Conservation (phyloP, 23 tunicate genomes). For the Styela plicata region DNA sequence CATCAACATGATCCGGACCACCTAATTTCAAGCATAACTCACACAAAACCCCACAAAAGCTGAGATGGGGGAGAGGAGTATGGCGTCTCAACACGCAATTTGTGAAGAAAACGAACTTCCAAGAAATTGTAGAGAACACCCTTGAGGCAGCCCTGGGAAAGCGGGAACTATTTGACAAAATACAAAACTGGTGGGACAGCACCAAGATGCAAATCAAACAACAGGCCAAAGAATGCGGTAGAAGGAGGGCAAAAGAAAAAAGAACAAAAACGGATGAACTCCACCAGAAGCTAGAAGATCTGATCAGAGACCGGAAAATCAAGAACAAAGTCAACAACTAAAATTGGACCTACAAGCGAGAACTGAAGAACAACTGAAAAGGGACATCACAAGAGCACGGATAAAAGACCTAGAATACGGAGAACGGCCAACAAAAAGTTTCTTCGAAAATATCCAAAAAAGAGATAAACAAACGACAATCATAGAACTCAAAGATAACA, state of each 20-base stretch:
- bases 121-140: background rate
- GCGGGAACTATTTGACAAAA: background rate
- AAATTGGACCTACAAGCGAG: background rate
- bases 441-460: background rate
- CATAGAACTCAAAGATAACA: background rate
- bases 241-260: background rate
- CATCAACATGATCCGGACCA: background rate
- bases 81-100: background rate
- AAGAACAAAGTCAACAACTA: no score
- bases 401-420: background rate
- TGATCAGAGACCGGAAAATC: background rate
- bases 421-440: constrained; percentile 26
- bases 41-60: background rate
- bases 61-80: constrained; percentile 1
- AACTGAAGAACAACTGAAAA: background rate
- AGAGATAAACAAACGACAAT: constrained; percentile 3
- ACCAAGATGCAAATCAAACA: background rate
- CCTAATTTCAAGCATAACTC: background rate
- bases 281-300: background rate
- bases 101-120: background rate
- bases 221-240: background rate
- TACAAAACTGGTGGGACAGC: background rate
- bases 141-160: background rate
- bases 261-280: background rate
- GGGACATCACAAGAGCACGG: background rate